A percentile compares a stretch with the other conserved stretches of the same genome.
phyloP scores from a whole-genome alignment of 2,797 vertebrate genomes.

The Argya squamiceps region DNA sequence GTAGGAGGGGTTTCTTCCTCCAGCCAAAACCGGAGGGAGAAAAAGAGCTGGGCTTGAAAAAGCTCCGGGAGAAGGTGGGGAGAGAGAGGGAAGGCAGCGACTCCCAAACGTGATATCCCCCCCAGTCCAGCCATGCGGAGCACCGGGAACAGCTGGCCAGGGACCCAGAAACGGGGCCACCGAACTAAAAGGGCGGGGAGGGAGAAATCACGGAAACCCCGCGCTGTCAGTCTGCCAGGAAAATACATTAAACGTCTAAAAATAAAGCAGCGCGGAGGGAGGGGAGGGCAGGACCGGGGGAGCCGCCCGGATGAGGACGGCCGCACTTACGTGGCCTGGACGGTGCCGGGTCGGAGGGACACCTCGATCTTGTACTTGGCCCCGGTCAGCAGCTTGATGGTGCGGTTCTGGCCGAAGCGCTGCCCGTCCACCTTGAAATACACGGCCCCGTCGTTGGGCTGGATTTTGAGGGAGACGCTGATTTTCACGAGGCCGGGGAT shows the following conservation, averaged over 20 bases:
- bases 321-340: constrained; percentile 88
- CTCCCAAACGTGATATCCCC: not conserved
- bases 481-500: constrained; percentile 88
- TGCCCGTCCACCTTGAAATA: constrained; percentile 94
- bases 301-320: not conserved
- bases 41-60: not conserved
- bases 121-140: not conserved
- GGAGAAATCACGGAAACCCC: not conserved
- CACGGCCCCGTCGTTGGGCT: constrained; percentile 90
- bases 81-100: not conserved
- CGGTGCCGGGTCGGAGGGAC: constrained; percentile 88
- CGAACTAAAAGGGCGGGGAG: not conserved
- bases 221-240: constrained; percentile 41
- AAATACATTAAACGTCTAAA: constrained; percentile 36
- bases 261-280: not conserved
- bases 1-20: not conserved
- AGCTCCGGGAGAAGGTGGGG: not conserved
- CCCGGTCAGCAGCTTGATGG: constrained; percentile 94
- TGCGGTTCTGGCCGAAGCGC: constrained; percentile 93
- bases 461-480: constrained; percentile 89
- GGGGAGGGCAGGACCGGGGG: not conserved
- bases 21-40: not conserved
- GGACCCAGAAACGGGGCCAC: not conserved
- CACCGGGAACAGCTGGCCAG: not conserved
- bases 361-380: constrained; percentile 93